These are phyloP conservation scores for Masticophis lateralis DNA, from an alignment of 2,797 vertebrate species.

Conservation along the genomic window DNA sequence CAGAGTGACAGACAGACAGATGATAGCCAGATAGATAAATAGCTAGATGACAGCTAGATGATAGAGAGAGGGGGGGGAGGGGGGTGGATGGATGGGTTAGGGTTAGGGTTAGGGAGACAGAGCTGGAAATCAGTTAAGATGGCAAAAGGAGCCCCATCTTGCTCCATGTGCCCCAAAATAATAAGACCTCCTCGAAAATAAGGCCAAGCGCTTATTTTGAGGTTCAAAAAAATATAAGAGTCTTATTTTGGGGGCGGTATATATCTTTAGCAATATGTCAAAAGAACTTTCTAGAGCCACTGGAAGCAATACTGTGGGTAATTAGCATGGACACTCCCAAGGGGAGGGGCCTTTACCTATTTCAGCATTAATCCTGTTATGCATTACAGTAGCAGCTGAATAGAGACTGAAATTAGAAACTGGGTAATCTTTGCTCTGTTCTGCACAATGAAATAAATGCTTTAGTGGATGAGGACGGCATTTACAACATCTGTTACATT, in stretches of 20 bases:
- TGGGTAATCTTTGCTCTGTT: not conserved
- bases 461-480: not conserved
- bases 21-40: too few species aligned
- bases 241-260: not conserved
- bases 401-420: not conserved
- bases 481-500: not conserved
- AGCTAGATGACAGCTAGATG: too few species aligned
- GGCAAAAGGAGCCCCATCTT: too few species aligned
- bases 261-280: not conserved
- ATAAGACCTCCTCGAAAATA: too few species aligned
- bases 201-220: too few species aligned
- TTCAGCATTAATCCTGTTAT: not conserved
- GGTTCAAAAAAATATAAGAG: too few species aligned
- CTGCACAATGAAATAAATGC: not conserved
- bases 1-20: conserved; percentile 11
- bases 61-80: conserved; percentile 26
- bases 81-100: too few species aligned
- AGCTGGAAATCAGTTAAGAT: too few species aligned
- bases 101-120: too few species aligned
- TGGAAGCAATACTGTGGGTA: not conserved
- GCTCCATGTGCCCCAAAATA: too few species aligned
- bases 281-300: not conserved
- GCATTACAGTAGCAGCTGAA: not conserved
- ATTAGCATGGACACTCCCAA: not conserved
- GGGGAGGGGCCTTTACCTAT: not conserved